Evolutionary conservation across 2,888 invertebrate species (phyloP).

Genomic region (Chaitophorus viminalis): DNA sequence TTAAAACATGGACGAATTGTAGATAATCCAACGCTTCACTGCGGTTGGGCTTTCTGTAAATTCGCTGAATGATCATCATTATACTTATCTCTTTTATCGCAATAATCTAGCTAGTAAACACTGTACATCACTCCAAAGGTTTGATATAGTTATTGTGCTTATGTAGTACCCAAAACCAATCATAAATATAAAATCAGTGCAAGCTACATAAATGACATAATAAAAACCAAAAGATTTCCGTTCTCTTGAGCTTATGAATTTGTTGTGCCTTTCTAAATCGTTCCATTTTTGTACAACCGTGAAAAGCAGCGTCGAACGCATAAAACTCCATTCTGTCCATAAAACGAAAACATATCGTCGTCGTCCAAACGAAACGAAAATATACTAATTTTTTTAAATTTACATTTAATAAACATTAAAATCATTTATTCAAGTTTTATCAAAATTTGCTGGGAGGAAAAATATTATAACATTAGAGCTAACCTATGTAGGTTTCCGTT

Average conservation of each 20-base stretch:
- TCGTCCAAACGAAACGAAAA: background rate
- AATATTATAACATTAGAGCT: background rate
- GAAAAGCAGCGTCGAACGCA: background rate
- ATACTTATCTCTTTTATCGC: background rate
- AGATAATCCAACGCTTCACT: too few relatives aligned
- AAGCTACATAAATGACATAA: background rate
- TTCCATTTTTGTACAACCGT: background rate
- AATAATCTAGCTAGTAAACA: background rate
- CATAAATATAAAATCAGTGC: background rate
- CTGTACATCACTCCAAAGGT: background rate
- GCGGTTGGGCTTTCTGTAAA: too few relatives aligned
- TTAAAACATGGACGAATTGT: too few relatives aligned
- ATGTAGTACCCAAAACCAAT: background rate
- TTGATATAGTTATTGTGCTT: background rate
- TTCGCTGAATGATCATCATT: background rate
- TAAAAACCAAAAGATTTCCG: too few relatives aligned
- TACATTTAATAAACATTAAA: background rate
- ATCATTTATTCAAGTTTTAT: background rate
- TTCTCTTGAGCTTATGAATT: conserved; percentile 7
- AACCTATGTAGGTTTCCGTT: background rate
- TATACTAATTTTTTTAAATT: background rate
- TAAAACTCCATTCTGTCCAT: background rate
- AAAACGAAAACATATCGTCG: background rate
- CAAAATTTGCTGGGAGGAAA: background rate
- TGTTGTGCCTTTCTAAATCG: background rate